phyloP scores from a whole-genome alignment of 2,888 invertebrate species.

The Apodemia mormo region DNA sequence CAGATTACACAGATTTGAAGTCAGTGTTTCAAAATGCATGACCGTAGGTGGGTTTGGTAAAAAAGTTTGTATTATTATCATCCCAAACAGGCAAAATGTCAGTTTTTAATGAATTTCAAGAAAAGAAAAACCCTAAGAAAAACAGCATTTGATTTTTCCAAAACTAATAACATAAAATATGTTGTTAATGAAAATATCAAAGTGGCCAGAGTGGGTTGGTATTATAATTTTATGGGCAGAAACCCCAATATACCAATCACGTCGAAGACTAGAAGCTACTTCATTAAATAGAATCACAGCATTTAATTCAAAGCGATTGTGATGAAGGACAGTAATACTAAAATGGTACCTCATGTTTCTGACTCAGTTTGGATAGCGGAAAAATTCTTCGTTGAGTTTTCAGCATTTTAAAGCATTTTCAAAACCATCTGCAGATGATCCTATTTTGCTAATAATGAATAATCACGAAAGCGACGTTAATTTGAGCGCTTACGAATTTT shows the following conservation, averaged over 20 bases:
- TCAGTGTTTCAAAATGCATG: too few relatives aligned
- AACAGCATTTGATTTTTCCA: conserved; percentile 37
- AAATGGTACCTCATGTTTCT: background rate
- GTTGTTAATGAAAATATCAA: conserved; percentile 33
- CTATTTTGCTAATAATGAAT: conserved; percentile 18
- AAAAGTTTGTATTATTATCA: too few relatives aligned
- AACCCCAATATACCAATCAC: conserved; percentile 30
- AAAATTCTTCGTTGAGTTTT: background rate
- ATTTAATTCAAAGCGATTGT: conserved; percentile 27
- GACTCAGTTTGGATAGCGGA: conserved; percentile 8
- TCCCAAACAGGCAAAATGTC: conserved; percentile 8
- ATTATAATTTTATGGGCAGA: conserved; percentile 36
- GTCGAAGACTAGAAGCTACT: conserved; percentile 36
- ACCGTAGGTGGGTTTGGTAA: too few relatives aligned
- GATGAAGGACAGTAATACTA: conserved; percentile 27
- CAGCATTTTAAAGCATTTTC: conserved; percentile 17
- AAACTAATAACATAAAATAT: conserved; percentile 33
- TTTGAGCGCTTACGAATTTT: conserved; percentile 22
- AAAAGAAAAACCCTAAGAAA: conserved; percentile 31
- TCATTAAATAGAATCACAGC: conserved; percentile 30
- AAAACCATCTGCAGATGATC: conserved; percentile 9
- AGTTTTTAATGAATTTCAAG: conserved; percentile 24
- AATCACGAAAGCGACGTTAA: conserved; percentile 20
- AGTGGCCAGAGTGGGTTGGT: conserved; percentile 38
- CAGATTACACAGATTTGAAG: too few relatives aligned